A percentile compares a stretch with the other conserved stretches of the same genome.
These are phyloP conservation scores for Recurvirostra avosetta DNA, from an alignment of 2,113 vertebrate genomes.

Conservation along the genomic window DNA sequence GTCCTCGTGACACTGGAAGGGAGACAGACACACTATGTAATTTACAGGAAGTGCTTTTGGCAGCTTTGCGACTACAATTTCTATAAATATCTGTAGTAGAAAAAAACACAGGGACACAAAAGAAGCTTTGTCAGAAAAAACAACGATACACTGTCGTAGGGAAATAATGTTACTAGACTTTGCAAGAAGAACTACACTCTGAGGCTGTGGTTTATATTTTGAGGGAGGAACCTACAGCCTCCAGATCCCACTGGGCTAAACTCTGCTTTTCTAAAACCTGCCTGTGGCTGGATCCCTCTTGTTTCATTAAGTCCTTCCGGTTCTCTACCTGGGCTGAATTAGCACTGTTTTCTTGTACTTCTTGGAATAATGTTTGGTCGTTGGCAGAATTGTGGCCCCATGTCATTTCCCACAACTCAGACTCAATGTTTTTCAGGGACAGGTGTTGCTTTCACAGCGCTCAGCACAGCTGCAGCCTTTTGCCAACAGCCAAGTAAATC, in stretches of 20 bases:
- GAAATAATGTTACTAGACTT: neutral
- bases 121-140: neutral
- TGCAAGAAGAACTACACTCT: neutral
- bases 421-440: neutral
- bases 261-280: neutral
- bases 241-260: neutral
- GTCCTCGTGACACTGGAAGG: neutral
- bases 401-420: neutral
- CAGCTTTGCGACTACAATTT: neutral
- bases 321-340: neutral
- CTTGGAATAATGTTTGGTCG: neutral
- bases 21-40: constrained; percentile 1
- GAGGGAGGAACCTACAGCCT: neutral
- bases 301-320: neutral
- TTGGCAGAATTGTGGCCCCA: neutral
- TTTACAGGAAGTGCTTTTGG: constrained; percentile 25
- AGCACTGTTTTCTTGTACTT: neutral
- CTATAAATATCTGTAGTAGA: constrained; percentile 8
- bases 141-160: neutral
- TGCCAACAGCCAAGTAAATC: neutral
- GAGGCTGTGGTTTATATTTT: neutral
- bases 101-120: constrained; percentile 8
- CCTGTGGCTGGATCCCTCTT: neutral
- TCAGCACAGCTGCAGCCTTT: neutral
- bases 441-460: neutral